Evolutionary conservation across 1,140 invertebrate genomes (phyloP), one percentile per base, ranked within the genome.

Genomic region (Palaemon carinicauda): DNA sequence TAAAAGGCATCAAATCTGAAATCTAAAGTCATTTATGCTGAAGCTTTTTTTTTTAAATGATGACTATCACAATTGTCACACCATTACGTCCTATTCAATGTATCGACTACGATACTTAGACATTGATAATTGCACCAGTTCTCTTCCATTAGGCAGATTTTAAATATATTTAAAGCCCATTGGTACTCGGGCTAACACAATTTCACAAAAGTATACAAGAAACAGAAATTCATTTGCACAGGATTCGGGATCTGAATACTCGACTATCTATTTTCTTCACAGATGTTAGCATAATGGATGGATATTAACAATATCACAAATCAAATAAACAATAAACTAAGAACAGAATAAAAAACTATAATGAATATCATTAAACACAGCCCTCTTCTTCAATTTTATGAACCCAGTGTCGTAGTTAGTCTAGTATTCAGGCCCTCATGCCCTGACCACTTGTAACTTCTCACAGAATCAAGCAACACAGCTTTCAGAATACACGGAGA

Each of bases 181-280:
- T 77, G n/a, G 71, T 71, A 74, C 84, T 80, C 77, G 80, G 84
- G 84, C 84, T 54, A 80, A 86, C 84, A 86, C 84, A 86, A 86
- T 78, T 80, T 80, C 84, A 86, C 84, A 80, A 86, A 83, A 86
- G 74, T 86, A 86, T 86, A 86, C 60, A 56, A 86, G 84, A 86
- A 85, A 86, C 84, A 86, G 83, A 79, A 75, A 27, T 86, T 86
- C 84, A 86, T 24, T 73, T 86, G 69, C 24, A 54, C 84, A 80
- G 73, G 78, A 86, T 74, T 74, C 33, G 53, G 56, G 29, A 86
- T 52, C 78, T 73, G 31, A 50, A 53, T 86, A 74, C 50, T 74
- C 41, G n/a, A 53, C 54, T 53, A 52, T 52, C 56, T 65, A 53
- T 80, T 0, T 33, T 80, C 51, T 54, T 24, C 14, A 21, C 52